A percentile compares a stretch with the other conserved stretches of the same genome.
phyloP scores from a whole-genome alignment of 2,113 vertebrate genomes.

The Asarcornis scutulata region DNA sequence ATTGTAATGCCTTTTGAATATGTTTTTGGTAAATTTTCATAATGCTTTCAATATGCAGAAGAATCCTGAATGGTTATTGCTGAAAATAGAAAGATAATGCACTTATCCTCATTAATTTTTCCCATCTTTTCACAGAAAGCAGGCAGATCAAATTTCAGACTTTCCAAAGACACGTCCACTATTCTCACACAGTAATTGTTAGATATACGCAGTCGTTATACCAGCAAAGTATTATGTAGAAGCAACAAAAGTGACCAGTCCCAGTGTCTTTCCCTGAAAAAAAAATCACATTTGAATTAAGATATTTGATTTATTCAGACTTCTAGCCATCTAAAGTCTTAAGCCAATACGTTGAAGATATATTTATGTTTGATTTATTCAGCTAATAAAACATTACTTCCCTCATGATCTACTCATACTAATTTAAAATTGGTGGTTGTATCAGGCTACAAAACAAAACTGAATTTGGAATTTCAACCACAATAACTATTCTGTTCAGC shows the following conservation, averaged over 20 bases:
- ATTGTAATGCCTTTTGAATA: not conserved
- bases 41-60: not conserved
- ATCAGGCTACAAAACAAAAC: not conserved
- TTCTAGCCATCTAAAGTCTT: not conserved
- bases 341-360: not conserved
- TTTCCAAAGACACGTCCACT: not conserved
- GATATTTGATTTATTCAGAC: not conserved
- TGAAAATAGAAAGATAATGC: not conserved
- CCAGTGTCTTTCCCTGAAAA: not conserved
- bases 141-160: not conserved
- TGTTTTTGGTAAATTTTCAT: not conserved
- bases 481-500: not conserved
- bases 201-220: not conserved
- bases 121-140: not conserved
- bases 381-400: not conserved
- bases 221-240: not conserved
- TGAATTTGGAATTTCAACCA: not conserved
- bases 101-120: not conserved
- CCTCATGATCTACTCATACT: accelerated
- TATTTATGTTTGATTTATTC: not conserved
- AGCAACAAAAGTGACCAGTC: not conserved
- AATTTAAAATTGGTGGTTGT: not conserved
- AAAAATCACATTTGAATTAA: not conserved
- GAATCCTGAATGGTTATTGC: not conserved
- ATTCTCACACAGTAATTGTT: not conserved